Conservation (phyloP, 2,888 invertebrate genomes). For the Agrochola lota region DNA sequence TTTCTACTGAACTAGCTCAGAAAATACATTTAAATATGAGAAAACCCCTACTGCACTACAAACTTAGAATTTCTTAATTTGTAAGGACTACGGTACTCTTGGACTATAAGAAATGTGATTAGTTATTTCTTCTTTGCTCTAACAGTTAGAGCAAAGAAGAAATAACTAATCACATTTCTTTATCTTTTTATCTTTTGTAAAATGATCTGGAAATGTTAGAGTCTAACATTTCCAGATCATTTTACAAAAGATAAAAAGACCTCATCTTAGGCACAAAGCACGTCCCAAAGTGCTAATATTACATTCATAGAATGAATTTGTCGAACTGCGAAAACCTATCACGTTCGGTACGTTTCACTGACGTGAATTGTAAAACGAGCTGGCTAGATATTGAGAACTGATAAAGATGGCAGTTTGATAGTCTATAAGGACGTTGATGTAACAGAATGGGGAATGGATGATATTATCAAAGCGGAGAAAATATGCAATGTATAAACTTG, state of each 20-base stretch:
- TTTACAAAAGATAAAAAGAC: conserved; percentile 20
- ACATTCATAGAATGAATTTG: conserved; percentile 59
- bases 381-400: conserved; percentile 31
- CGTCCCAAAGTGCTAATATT: conserved; percentile 47
- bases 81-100: neutral
- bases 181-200: too few species aligned
- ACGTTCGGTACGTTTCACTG: conserved; percentile 52
- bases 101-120: neutral
- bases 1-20: neutral
- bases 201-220: too few species aligned
- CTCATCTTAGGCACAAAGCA: conserved; percentile 45
- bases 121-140: neutral
- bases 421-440: neutral
- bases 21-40: neutral
- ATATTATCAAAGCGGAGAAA: neutral
- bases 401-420: conserved; percentile 27
- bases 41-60: neutral
- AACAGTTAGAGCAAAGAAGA: too few species aligned
- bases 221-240: conserved; percentile 28
- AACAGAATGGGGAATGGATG: neutral
- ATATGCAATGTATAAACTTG: neutral
- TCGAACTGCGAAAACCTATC: conserved; percentile 48
- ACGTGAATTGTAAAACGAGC: conserved; percentile 49
- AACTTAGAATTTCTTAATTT: neutral
- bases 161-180: too few species aligned